Base-by-base conservation (phyloP, 2,888 invertebrate species). In the Neoitamus cyanurus region DNA sequence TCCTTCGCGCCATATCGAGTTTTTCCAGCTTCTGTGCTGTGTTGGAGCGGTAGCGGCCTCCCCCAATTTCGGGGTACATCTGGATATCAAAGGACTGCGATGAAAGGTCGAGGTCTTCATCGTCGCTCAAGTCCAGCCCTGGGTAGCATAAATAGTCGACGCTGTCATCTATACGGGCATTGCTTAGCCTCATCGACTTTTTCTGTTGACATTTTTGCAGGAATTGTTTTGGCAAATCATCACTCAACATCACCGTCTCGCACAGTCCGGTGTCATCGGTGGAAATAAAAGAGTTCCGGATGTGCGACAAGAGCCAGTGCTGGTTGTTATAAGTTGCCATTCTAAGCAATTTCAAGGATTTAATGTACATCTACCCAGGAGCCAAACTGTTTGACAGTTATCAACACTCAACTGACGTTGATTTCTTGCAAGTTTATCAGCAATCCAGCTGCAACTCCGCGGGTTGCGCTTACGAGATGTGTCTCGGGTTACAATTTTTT, bases 291-390 rank as follows among this genome's bases (percentile, higher is more conserved):
- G 98, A 97, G 91, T 98, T 97, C 84, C 97, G 93, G 87, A 98
- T 97, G 91, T 98, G 97, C 85, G 97, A 96, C 82, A 98, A 93
- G 75, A 99, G 93, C 96, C 98, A 98, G 88, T 96, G 95, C 91
- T 95, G 95, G 92, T 98, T 97, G 91, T 98, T 98, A 91, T 97
- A 98, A 87, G 97, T 94, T 87, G 98, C 98, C 98, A 98, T 98
- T 83, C 25, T 37, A n/a, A 69, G 48, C 13, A 37, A 31, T 48
- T 48, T 75, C 28, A 30, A 13, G 28, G 30, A 72, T 31, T 28
- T 72, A 42, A 46, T 36, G 15, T 9, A 36, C 75, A 37, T 75
- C 77, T 11, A 30, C 77, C n/a, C 20, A 58, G 11, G 28, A 72
- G 6, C 72, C 28, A 15, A 28, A 72, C 31, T 72, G 31, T 72